Evolutionary conservation across 2,888 invertebrate species (phyloP).

Genomic region (Melinopterus prodromus): DNA sequence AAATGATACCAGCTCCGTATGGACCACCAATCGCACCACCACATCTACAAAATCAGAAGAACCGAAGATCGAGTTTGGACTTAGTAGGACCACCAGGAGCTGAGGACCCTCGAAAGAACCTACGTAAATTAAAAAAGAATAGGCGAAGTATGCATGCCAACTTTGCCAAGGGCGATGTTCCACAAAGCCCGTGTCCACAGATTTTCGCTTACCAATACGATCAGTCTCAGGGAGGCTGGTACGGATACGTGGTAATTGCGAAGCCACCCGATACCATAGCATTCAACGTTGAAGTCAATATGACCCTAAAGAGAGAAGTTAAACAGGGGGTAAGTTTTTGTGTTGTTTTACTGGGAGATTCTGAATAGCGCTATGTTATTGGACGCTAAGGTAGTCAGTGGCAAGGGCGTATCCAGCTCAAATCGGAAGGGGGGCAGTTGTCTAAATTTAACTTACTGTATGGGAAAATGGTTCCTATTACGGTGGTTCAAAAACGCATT

Average conservation of each 20-base stretch:
- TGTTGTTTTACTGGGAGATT: too few species aligned
- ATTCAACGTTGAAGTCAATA: background rate
- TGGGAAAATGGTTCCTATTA: too few species aligned
- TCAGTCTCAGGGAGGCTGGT: slow-evolving; percentile 29
- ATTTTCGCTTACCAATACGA: slow-evolving; percentile 46
- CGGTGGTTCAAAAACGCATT: too few species aligned
- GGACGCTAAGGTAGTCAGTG: too few species aligned
- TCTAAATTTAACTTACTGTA: too few species aligned
- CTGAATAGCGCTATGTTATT: too few species aligned
- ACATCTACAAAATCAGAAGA: background rate
- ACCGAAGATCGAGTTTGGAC: background rate
- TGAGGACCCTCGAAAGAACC: background rate
- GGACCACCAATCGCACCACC: background rate
- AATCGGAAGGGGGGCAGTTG: too few species aligned
- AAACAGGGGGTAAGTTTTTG: background rate
- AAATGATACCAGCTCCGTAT: background rate
- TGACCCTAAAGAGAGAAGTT: background rate
- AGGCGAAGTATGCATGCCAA: background rate
- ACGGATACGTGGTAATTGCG: slow-evolving; percentile 38
- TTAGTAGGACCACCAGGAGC: background rate
- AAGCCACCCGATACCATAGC: background rate
- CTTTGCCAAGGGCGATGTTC: background rate
- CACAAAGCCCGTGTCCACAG: slow-evolving; percentile 43
- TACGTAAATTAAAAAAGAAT: background rate
- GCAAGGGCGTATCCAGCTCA: too few species aligned